Evolutionary conservation across 2,113 vertebrate genomes (phyloP).

Genomic region (Anoura caudifer): DNA sequence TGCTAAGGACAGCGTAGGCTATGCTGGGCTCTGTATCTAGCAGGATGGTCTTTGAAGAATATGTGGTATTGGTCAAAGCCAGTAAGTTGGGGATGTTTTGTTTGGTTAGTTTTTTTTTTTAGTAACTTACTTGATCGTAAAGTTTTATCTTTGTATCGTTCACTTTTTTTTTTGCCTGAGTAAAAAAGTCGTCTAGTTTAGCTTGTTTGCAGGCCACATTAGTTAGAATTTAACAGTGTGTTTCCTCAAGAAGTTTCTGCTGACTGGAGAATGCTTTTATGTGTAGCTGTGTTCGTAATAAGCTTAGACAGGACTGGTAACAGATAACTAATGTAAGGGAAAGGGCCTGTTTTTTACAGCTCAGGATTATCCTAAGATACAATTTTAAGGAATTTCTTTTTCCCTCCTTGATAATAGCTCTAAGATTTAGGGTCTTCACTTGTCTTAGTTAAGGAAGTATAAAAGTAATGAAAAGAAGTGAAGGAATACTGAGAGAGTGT

Average conservation of each 20-base stretch:
- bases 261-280: not conserved
- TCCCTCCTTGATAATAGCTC: not conserved
- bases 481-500: not conserved
- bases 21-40: not conserved
- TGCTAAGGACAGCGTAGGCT: accelerated
- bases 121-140: not conserved
- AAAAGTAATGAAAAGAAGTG: not conserved
- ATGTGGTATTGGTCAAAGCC: not conserved
- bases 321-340: too few species aligned
- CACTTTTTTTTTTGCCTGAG: not conserved
- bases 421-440: not conserved
- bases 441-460: not conserved
- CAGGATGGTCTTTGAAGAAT: not conserved
- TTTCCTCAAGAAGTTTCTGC: not conserved
- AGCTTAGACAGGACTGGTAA: too few species aligned
- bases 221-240: not conserved
- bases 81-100: not conserved
- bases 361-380: not conserved
- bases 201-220: accelerated
- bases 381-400: not conserved
- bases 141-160: not conserved
- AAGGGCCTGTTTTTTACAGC: not conserved
- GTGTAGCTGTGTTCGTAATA: not conserved
- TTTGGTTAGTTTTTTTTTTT: not conserved
- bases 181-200: not conserved